Evolutionary conservation across 2,888 invertebrate genomes (phyloP).

Genomic region (Drosophila phalerata): DNA sequence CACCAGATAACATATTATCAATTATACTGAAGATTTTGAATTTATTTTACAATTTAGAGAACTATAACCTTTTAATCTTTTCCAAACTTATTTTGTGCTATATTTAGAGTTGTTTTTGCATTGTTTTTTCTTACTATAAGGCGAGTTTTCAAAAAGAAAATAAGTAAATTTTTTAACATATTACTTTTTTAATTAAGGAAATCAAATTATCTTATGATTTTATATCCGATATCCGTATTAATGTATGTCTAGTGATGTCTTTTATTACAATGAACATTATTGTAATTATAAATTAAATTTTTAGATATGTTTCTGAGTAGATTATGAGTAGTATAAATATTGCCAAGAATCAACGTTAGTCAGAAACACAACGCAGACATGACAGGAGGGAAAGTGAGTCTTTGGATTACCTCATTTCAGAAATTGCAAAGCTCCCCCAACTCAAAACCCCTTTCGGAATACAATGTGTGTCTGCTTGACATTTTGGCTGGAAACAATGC

Average conservation of each 20-base stretch:
- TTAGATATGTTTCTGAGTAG: background rate
- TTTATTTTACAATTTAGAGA: too few relatives aligned
- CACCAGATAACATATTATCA: background rate
- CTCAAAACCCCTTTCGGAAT: background rate
- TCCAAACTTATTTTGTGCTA: too few relatives aligned
- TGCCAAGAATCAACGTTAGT: background rate
- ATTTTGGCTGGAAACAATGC: conserved; percentile 58
- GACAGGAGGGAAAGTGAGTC: background rate
- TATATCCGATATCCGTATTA: background rate
- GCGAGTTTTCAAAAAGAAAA: too few relatives aligned
- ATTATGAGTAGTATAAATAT: background rate
- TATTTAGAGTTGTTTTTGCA: too few relatives aligned
- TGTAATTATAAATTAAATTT: background rate
- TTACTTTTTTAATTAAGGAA: background rate
- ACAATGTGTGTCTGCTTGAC: conserved; percentile 6
- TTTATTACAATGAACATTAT: conserved; percentile 1
- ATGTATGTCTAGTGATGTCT: background rate
- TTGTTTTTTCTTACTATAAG: too few relatives aligned
- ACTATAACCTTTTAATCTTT: too few relatives aligned
- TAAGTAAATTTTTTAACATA: background rate
- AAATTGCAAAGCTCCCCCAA: background rate
- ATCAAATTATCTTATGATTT: background rate
- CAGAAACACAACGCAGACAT: background rate
- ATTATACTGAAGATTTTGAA: background rate
- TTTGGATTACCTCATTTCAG: conserved; percentile 1